phyloP scores from a whole-genome alignment of 2,797 vertebrate species.

The Cichlasoma orientale region DNA sequence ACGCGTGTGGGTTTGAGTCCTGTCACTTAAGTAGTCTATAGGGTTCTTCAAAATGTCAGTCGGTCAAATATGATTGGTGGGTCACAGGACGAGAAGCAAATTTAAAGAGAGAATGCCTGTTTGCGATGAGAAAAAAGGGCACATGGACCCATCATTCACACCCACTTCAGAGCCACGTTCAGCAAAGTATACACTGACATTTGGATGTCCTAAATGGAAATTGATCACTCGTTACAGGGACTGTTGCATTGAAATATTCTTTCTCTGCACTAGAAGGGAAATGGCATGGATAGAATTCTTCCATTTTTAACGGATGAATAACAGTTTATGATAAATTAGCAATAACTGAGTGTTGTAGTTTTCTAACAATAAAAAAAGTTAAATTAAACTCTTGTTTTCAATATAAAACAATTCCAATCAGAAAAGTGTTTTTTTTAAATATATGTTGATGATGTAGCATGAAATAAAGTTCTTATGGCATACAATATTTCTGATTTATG shows the following conservation, averaged over 20 bases:
- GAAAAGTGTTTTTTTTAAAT: neutral
- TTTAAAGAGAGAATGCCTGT: slow-evolving; percentile 29
- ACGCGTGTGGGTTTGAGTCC: slow-evolving; percentile 26
- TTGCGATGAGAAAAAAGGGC: slow-evolving; percentile 23
- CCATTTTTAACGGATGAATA: neutral
- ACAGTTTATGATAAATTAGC: neutral
- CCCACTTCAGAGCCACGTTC: slow-evolving; percentile 8
- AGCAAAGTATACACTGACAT: slow-evolving; percentile 13
- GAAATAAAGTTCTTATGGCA: neutral
- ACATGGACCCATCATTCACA: slow-evolving; percentile 28
- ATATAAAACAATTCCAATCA: neutral
- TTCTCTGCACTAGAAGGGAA: neutral
- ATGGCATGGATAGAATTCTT: neutral
- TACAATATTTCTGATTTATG: neutral
- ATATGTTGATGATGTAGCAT: neutral
- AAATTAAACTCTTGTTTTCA: neutral
- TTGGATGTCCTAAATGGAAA: slow-evolving; percentile 24
- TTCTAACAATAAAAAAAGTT: neutral
- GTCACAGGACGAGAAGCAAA: slow-evolving; percentile 38
- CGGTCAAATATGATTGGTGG: slow-evolving; percentile 40
- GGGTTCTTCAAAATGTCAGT: slow-evolving; percentile 37
- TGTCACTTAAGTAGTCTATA: slow-evolving; percentile 43
- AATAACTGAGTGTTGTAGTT: neutral
- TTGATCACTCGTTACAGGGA: neutral
- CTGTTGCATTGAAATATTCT: neutral